These are phyloP conservation scores for Nannobrachium achirus DNA, from an alignment of 2,113 vertebrate species.

Conservation along the genomic window DNA sequence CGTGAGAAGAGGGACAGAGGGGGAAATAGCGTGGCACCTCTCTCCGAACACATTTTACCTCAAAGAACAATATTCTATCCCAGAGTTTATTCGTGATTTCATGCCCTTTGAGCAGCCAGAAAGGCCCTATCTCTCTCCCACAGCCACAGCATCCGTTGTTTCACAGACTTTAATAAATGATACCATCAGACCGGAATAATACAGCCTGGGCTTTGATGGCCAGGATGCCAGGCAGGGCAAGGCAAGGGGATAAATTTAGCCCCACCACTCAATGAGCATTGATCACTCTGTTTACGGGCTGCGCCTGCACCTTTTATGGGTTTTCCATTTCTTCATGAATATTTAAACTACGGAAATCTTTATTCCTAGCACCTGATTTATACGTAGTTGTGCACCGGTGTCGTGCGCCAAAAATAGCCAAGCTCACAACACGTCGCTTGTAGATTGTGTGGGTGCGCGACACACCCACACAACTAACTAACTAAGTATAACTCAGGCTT, in stretches of 20 bases:
- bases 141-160: slow-evolving; percentile 39
- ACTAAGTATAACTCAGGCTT: no score
- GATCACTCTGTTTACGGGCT: slow-evolving; percentile 49
- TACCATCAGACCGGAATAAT: slow-evolving; percentile 36
- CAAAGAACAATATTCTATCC: slow-evolving; percentile 67
- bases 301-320: slow-evolving; percentile 12
- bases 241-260: slow-evolving; percentile 46
- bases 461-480: no score
- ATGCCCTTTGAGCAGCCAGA: slow-evolving; percentile 59
- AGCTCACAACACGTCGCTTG: no score
- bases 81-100: slow-evolving; percentile 70
- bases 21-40: slow-evolving; percentile 42
- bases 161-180: slow-evolving; percentile 74
- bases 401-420: no score
- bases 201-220: neutral
- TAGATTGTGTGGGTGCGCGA: no score
- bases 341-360: slow-evolving; percentile 59
- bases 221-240: slow-evolving; percentile 15
- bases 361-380: slow-evolving; percentile 20
- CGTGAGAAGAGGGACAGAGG: slow-evolving; percentile 26
- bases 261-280: slow-evolving; percentile 7
- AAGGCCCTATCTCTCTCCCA: slow-evolving; percentile 35
- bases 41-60: slow-evolving; percentile 61
- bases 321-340: slow-evolving; percentile 59
- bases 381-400: no score